Evolutionary conservation across 2,113 vertebrate species (phyloP), one percentile per base, ranked within the genome.

Genomic region (Junco hyemalis): DNA sequence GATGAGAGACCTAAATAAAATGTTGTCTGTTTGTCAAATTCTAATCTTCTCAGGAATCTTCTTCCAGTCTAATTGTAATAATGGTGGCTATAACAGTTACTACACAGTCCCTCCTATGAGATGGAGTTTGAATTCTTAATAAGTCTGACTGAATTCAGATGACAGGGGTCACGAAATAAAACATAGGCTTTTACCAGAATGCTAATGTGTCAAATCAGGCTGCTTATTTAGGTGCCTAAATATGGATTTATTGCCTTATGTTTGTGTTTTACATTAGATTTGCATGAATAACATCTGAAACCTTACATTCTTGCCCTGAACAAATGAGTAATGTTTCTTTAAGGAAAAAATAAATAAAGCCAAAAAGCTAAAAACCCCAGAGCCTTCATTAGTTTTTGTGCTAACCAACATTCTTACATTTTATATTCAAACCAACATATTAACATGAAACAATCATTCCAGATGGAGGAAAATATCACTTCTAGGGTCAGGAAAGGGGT

Each of bases 301-400:
- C 17, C 56, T 92, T 94, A 48, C 79, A 86, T 93, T 96, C 88
- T 86, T 95, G 88, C 88, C 82, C 57, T 79, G 76, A 95, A 92
- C 14, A 95, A 96, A 88, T 76, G 72, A 93, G 72, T 79, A 88
- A 77, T 96, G 57, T 90, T 94, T 86, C 82, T 96, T 96, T 96
- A 97, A 97, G 83, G 74, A 70, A 85, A 90, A 94, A 86, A 73
- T 70, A 87, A 95, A 91, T n/a, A 86, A 93, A 91, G 72, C 68
- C 90, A 83, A 93, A 96, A 94, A 90, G 16, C 56, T 84, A 71
- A 96, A 96, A 95, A 71, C 94, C 94, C 92, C 80, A 92, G 95
- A 96, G 95, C 95, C 90, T 96, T 96, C 96, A 96, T 97, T 97
- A 97, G 88, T 85, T 95, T 92, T 97, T 96, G 88, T 88, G 76